Percentiles rank a stretch among this genome's conserved stretches.
Evolutionary conservation across 2,888 invertebrate genomes (phyloP).

Genomic region (Nebria salina): DNA sequence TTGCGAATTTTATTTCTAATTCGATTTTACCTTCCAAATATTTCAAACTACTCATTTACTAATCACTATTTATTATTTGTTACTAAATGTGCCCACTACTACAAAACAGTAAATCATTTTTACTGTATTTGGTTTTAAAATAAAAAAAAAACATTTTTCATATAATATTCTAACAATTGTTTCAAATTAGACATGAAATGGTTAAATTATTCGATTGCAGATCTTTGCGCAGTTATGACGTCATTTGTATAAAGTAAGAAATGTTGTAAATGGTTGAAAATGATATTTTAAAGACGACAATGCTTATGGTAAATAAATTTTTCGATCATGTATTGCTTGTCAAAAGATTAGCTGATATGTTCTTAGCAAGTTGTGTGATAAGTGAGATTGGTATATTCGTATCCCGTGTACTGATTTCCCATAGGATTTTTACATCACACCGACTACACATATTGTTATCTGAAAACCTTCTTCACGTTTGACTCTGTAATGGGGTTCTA

Average conservation of each 20-base stretch:
- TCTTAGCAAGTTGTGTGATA: constrained; percentile 52
- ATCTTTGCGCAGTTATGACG: too few species aligned
- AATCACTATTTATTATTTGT: background rate
- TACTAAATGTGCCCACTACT: too few species aligned
- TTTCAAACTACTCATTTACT: background rate
- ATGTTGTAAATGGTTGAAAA: background rate
- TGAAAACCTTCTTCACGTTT: constrained; percentile 41
- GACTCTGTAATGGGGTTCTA: background rate
- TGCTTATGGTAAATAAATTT: background rate
- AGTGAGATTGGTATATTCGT: constrained; percentile 58
- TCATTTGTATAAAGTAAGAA: too few species aligned
- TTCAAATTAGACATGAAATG: too few species aligned
- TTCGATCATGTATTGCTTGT: constrained; percentile 6
- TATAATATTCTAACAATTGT: too few species aligned
- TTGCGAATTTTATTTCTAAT: constrained; percentile 16
- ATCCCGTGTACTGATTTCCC: constrained; percentile 57
- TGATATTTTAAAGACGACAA: background rate
- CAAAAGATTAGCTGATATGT: constrained; percentile 43
- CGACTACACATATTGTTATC: constrained; percentile 57
- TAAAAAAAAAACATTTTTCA: too few species aligned
- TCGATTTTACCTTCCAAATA: constrained; percentile 3
- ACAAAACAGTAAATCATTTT: too few species aligned
- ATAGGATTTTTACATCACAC: constrained; percentile 53
- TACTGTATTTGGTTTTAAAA: too few species aligned
- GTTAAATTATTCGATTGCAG: too few species aligned